Percentiles rank a stretch among this genome's conserved stretches.
phyloP scores from a whole-genome alignment of 2,797 vertebrate species.

The Margarornis squamiger region DNA sequence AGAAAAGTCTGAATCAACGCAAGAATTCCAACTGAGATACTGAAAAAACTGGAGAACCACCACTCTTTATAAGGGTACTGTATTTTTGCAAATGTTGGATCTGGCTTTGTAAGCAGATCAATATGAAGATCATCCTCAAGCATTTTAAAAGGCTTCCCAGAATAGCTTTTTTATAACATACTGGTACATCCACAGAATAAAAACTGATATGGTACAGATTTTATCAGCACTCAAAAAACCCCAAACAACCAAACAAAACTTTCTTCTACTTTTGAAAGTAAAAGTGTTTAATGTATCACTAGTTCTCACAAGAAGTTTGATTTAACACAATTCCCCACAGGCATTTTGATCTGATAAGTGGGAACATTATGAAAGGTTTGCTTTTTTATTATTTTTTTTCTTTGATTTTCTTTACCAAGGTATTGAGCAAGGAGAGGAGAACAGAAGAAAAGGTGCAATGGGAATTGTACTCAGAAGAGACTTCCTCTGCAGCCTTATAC shows the following conservation, averaged over 20 bases:
- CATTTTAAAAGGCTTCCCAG: background rate
- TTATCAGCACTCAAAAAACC: background rate
- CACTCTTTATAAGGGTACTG: background rate
- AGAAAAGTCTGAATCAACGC: background rate
- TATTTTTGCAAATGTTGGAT: background rate
- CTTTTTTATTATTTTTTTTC: background rate
- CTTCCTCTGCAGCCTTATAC: background rate
- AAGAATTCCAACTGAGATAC: background rate
- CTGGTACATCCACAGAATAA: background rate
- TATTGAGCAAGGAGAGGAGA: background rate
- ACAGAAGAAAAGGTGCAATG: background rate
- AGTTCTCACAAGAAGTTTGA: background rate
- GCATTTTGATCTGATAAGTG: background rate
- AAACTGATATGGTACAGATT: background rate
- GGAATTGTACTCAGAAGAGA: background rate
- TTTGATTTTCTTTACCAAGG: background rate
- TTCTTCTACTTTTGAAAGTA: background rate
- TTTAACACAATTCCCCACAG: background rate
- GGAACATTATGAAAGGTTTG: background rate
- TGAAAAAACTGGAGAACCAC: background rate
- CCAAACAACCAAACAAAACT: accelerated
- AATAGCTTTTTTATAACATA: background rate
- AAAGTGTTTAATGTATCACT: background rate
- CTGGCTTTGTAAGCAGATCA: background rate
- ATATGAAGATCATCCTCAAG: background rate